Base-by-base conservation (phyloP, 2,888 invertebrate species). In the Alloscopus bannaensis region DNA sequence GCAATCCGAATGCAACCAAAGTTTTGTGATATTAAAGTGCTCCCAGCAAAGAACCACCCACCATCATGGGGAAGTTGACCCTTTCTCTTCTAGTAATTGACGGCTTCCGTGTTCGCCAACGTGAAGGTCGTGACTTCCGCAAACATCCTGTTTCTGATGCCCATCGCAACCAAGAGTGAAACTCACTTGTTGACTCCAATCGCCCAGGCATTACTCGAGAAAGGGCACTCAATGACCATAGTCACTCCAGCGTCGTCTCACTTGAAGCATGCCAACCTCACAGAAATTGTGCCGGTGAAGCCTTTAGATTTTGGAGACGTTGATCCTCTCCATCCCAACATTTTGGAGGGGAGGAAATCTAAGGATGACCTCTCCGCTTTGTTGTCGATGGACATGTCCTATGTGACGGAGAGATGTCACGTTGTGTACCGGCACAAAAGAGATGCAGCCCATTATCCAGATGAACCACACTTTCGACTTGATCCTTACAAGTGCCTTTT, bases 401-500 rank as follows among this genome's bases (percentile, higher is more conserved):
- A 60, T 26, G 50, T 75, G 16, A 52, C 13, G 20, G 68, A 68
- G 1, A 22, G 55, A 8, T 81, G 81, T 29, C 81, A 81, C n/a
- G 40, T 20, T 1, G 72, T 57, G 2, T 71, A 62, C 28, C 65
- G 65, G 13, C 36, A 80, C 26, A 47, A 73, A n/a, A 6, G 79
- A 64, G 16, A 72, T 86, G 11, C 71, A 84, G 55, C 55, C 66
- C 11, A 60, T 86, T 6, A 68, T 84, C 13, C 72, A 85, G 57
- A 69, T 57, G 0, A 88, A 89, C 57, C 86, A 88, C 66, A 85
- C 87, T n/a, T 88, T 90, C 70, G 91, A 91, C 82, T 84, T 91
- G 11, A 88, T 91, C 1, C 88, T 91, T 6, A 88, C 90, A 1
- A 90, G 91, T 83, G 87, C 89, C 50, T 90, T 90, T 84, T 85